These are phyloP conservation scores for Neotragus pygmaeus DNA, from an alignment of 2,113 vertebrate genomes.

Conservation along the genomic window DNA sequence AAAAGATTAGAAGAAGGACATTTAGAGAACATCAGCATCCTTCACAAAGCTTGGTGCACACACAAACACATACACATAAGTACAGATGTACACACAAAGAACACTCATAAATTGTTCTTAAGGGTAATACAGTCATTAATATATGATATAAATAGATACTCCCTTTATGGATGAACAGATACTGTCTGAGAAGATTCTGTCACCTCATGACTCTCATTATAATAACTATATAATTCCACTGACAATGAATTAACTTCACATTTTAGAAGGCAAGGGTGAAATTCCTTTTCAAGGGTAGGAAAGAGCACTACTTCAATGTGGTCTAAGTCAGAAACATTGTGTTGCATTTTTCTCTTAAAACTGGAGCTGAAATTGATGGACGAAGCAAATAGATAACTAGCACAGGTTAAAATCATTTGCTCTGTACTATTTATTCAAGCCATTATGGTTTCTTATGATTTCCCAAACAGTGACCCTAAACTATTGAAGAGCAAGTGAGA, in stretches of 20 bases:
- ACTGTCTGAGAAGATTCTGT: not conserved
- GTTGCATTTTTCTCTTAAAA: slow-evolving; percentile 33
- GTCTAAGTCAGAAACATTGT: not conserved
- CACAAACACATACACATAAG: not conserved
- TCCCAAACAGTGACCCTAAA: slow-evolving; percentile 41
- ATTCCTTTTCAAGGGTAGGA: not conserved
- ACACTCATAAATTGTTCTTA: not conserved
- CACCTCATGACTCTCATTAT: not conserved
- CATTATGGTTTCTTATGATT: slow-evolving; percentile 32
- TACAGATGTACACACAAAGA: not conserved
- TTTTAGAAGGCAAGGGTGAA: slow-evolving; percentile 24
- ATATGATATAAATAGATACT: not conserved
- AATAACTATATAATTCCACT: not conserved
- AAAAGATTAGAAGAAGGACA: not conserved
- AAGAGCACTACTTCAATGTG: not conserved
- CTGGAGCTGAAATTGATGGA: not conserved
- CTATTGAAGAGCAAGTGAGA: not conserved
- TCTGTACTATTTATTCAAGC: slow-evolving; percentile 33
- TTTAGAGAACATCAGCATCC: not conserved
- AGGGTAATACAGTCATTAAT: not conserved
- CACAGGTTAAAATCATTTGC: slow-evolving; percentile 1
- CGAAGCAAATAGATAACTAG: slow-evolving; percentile 17
- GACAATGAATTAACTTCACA: slow-evolving; percentile 27
- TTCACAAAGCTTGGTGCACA: not conserved
- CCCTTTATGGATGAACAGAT: not conserved